Evolutionary conservation across 2,888 invertebrate species (phyloP).

Genomic region (Trissolcus japonicus): DNA sequence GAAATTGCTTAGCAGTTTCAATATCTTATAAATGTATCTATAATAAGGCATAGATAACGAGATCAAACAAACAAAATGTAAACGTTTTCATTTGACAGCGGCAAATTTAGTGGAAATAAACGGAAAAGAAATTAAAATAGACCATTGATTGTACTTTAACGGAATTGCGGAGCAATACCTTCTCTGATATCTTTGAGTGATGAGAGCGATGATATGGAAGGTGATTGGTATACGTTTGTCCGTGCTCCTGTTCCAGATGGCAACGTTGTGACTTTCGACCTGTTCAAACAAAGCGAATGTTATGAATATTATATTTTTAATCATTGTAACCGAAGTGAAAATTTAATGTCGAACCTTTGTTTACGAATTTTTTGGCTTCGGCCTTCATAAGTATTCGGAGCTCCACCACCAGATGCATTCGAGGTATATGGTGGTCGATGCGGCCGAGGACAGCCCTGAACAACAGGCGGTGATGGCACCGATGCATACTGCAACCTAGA

Average conservation of each 20-base stretch:
- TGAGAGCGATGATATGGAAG: conserved; percentile 71
- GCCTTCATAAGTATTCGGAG: conserved; percentile 70
- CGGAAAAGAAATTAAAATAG: conserved; percentile 12
- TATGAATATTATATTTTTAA: neutral
- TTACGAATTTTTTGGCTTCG: conserved; percentile 72
- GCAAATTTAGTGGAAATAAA: conserved; percentile 20
- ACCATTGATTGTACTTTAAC: conserved; percentile 26
- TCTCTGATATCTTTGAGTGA: conserved; percentile 73
- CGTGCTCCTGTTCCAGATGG: conserved; percentile 67
- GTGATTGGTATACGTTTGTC: conserved; percentile 71
- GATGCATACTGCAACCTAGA: conserved; percentile 72
- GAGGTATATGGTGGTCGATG: conserved; percentile 72
- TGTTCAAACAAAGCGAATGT: conserved; percentile 50
- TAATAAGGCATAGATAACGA: conserved; percentile 24
- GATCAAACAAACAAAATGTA: conserved; percentile 38
- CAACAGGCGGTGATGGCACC: conserved; percentile 72
- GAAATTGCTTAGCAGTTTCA: conserved; percentile 18
- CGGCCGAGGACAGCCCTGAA: conserved; percentile 72
- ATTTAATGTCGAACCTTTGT: conserved; percentile 65
- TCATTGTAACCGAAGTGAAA: neutral
- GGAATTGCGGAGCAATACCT: conserved; percentile 64
- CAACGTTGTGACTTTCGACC: conserved; percentile 72
- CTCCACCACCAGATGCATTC: conserved; percentile 70
- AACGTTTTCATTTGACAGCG: conserved; percentile 10
- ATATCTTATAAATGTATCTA: conserved; percentile 19